A percentile compares a stretch with the other conserved stretches of the same genome.
These are phyloP conservation scores for Bothrops jararaca DNA, from an alignment of 2,113 vertebrate species.

Conservation along the genomic window DNA sequence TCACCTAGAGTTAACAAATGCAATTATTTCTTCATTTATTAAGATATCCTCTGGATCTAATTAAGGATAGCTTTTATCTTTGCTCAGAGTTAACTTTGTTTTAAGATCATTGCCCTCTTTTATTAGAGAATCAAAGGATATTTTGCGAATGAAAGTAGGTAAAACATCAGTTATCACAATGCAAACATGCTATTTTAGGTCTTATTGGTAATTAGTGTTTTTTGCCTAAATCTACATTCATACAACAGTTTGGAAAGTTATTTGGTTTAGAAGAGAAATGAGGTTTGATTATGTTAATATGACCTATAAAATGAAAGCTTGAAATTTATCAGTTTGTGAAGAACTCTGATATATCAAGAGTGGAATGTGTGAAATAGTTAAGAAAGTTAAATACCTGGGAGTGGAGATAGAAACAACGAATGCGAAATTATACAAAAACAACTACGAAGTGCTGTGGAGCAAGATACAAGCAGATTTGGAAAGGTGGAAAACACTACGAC, in stretches of 20 bases:
- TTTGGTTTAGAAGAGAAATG: not conserved
- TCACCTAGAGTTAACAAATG: not conserved
- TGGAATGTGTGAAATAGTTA: too few relatives aligned
- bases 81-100: not conserved
- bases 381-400: too few relatives aligned
- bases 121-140: not conserved
- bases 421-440: too few relatives aligned
- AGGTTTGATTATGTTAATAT: not conserved
- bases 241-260: not conserved
- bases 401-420: too few relatives aligned
- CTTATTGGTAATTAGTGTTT: not conserved
- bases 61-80: not conserved
- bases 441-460: too few relatives aligned
- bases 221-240: not conserved
- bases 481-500: too few relatives aligned
- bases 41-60: not conserved
- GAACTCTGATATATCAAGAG: not conserved
- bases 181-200: not conserved
- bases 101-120: not conserved
- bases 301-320: not conserved
- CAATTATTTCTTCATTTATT: not conserved
- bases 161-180: not conserved
- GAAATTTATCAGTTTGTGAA: not conserved
- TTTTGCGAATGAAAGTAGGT: not conserved
- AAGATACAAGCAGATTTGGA: too few relatives aligned